Evolutionary conservation across 2,888 invertebrate species (phyloP), one percentile per base, ranked within the genome.

Genomic region (Eilema depressum): DNA sequence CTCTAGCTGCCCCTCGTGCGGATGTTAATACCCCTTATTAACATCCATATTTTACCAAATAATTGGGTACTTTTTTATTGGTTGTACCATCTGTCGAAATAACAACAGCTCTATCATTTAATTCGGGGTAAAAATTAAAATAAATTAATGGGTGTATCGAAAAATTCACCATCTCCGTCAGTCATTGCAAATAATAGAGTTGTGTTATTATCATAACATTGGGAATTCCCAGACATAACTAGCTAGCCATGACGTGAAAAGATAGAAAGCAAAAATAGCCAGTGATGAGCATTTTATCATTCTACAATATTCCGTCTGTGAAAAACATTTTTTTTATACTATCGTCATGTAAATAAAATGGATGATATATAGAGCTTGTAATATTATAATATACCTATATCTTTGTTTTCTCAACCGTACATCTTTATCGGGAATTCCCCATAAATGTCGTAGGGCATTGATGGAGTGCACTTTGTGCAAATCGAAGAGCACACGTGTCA

Each of bases 401-500:
- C 25, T 56, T 59, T 41, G 23, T 71, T 30, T 60, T 66, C 62
- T 60, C 57, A 66, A 53, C 33, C 61, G 68, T 59, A 47, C 14
- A 57, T 47, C n/a, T n/a, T 47, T 70, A 69, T 62, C 66, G 73
- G 70, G 68, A 73, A 61, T 71, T 78, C 73, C 66, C 66, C 62
- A 73, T 66, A 67, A 71, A 68, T 69, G 60, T 68, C 17, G 26
- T 63, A 57, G 60, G 68, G 65, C 70, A 81, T 81, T 86, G 86
- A 84, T 84, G 77, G 69, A 77, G 74, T 83, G 75, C 80, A 78
- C 69, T 65, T 74, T 74, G 71, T 77, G 73, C 67, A 74, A 73
- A 79, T 78, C 76, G 74, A 77, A 75, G 81, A 76, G 82, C 86
- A 88, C 88, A 88, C 88, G 86, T 86, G 87, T 80, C 77, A 81